phyloP scores from a whole-genome alignment of 64 coral and sea anemone species.

The Hydrozoanthus tunicans region DNA sequence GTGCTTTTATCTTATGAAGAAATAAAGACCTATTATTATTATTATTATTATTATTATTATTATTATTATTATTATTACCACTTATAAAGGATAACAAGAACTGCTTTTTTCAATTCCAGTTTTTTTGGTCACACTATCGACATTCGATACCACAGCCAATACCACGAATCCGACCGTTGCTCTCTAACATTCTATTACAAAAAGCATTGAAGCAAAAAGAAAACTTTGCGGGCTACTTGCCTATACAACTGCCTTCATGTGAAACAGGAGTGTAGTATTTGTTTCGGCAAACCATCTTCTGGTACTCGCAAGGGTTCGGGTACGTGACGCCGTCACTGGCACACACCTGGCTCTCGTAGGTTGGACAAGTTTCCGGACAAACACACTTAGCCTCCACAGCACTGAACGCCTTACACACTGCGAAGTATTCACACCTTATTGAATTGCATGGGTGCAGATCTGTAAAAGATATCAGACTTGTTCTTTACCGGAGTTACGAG shows the following conservation, averaged over 20 bases:
- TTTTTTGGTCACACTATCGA: no score
- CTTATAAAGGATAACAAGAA: no score
- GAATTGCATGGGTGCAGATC: constrained; percentile 53
- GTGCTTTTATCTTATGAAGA: no score
- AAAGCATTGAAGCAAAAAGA: neutral
- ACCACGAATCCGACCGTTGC: no score
- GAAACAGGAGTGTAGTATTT: constrained; percentile 19
- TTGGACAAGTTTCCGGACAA: constrained; percentile 3
- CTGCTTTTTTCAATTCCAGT: no score
- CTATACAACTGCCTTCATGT: constrained; percentile 32
- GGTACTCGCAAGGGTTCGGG: constrained; percentile 42
- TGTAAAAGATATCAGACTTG: neutral
- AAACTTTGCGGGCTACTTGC: neutral
- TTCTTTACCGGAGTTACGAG: neutral
- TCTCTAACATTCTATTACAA: neutral
- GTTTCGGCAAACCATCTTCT: constrained; percentile 39
- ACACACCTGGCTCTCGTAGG: constrained; percentile 33
- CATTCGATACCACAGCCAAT: no score
- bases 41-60: no score
- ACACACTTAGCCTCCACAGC: constrained; percentile 28
- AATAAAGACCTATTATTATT: no score
- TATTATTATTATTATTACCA: no score
- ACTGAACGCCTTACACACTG: constrained; percentile 32
- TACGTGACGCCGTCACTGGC: neutral
- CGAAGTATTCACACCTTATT: constrained; percentile 1